Evolutionary conservation across 2,888 invertebrate genomes (phyloP).

Genomic region (Leucophenga montana): DNA sequence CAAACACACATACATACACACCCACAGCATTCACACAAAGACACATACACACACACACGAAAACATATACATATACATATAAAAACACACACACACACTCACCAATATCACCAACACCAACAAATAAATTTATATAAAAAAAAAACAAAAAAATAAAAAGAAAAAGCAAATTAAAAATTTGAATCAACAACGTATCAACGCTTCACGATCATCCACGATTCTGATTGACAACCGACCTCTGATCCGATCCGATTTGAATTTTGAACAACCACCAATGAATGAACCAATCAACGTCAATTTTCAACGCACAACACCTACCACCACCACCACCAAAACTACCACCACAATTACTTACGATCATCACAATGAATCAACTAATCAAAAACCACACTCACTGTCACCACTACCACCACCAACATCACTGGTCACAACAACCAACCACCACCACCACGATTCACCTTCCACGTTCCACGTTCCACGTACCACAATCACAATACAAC

Average conservation of each 20-base stretch:
- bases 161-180: constrained; percentile 1
- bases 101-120: neutral
- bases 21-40: constrained; percentile 1
- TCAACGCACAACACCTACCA: neutral
- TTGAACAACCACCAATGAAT: too few relatives aligned
- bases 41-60: constrained; percentile 9
- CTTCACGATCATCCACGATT: constrained; percentile 3
- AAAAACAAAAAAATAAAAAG: neutral
- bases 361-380: constrained; percentile 5
- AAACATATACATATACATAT: constrained; percentile 6
- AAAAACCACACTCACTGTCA: constrained; percentile 25
- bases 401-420: constrained; percentile 25
- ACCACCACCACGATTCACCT: constrained; percentile 34
- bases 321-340: constrained; percentile 8
- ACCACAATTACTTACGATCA: constrained; percentile 26
- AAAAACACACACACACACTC: constrained; percentile 14
- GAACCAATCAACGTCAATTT: too few relatives aligned
- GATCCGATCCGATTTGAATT: too few relatives aligned
- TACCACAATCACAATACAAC: constrained; percentile 27
- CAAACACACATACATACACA: constrained; percentile 10
- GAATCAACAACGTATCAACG: constrained; percentile 7
- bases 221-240: too few relatives aligned
- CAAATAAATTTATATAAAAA: constrained; percentile 1
- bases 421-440: constrained; percentile 28
- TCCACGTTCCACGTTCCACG: constrained; percentile 3